Conservation (phyloP, 1,140 invertebrate genomes). For the Pseudomyrmex concolor region DNA sequence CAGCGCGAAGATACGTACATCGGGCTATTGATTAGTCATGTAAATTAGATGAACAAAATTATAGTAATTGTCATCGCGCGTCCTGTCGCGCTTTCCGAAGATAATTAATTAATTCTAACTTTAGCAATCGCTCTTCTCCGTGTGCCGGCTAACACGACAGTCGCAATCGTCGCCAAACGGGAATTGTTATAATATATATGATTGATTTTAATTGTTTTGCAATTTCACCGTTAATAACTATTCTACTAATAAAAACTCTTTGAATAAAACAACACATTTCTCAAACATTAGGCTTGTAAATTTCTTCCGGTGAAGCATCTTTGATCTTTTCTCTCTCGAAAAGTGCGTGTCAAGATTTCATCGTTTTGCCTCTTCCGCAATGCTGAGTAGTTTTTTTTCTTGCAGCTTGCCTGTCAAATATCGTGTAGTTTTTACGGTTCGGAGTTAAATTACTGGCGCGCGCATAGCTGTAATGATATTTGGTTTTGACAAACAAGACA, state of each 20-base stretch:
- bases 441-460: too few relatives aligned
- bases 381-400: neutral
- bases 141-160: neutral
- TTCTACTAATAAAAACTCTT: neutral
- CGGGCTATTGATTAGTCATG: neutral
- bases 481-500: too few relatives aligned
- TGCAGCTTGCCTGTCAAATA: too few relatives aligned
- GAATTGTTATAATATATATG: neutral
- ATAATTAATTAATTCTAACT: slow-evolving; percentile 23
- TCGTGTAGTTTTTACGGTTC: too few relatives aligned
- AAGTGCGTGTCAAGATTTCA: too few relatives aligned
- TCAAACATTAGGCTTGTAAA: neutral
- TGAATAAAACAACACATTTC: neutral
- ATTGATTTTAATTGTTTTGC: neutral
- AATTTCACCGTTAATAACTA: neutral
- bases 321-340: too few relatives aligned
- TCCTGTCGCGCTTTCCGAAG: neutral
- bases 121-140: neutral
- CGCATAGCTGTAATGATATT: too few relatives aligned
- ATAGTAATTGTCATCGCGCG: slow-evolving; percentile 11
- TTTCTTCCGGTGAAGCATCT: neutral
- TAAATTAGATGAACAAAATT: slow-evolving; percentile 53
- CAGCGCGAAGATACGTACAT: neutral
- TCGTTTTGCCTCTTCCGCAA: neutral
- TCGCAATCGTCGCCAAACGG: neutral